Percentiles rank a stretch among this genome's conserved stretches.
These are phyloP conservation scores for Apocrypta bakeri DNA, from an alignment of 1,140 invertebrate species.

Conservation along the genomic window DNA sequence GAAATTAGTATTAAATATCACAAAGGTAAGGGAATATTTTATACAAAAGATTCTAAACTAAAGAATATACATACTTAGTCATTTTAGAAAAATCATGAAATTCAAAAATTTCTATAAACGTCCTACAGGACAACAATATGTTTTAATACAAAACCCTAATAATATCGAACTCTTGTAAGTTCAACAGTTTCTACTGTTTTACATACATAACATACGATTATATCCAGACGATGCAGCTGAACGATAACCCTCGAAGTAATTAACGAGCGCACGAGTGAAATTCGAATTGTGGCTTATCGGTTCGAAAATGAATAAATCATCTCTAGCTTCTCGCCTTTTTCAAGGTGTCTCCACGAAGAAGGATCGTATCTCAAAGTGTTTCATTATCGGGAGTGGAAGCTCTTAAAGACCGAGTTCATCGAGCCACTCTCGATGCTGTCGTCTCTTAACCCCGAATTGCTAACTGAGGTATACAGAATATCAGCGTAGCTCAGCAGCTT, in stretches of 20 bases:
- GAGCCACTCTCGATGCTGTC: neutral
- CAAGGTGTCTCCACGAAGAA: neutral
- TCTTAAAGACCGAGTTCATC: neutral
- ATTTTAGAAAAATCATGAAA: too few relatives aligned
- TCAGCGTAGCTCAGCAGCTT: neutral
- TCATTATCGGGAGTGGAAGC: slow-evolving; percentile 11
- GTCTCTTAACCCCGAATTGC: neutral
- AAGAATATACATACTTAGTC: too few relatives aligned
- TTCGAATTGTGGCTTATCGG: neutral
- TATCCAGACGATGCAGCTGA: neutral
- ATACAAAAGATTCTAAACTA: too few relatives aligned
- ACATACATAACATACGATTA: too few relatives aligned
- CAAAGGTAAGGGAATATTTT: too few relatives aligned
- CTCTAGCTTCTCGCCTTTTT: neutral
- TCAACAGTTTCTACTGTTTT: too few relatives aligned
- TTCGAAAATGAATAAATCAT: neutral
- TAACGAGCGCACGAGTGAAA: neutral
- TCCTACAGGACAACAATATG: too few relatives aligned
- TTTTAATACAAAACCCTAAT: too few relatives aligned
- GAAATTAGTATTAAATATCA: neutral
- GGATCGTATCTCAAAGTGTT: slow-evolving; percentile 12
- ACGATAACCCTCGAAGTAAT: neutral
- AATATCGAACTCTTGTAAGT: too few relatives aligned
- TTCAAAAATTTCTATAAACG: too few relatives aligned
- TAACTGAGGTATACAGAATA: neutral